Evolutionary conservation across 2,113 vertebrate species (phyloP).

Genomic region (Halichoerus grypus): DNA sequence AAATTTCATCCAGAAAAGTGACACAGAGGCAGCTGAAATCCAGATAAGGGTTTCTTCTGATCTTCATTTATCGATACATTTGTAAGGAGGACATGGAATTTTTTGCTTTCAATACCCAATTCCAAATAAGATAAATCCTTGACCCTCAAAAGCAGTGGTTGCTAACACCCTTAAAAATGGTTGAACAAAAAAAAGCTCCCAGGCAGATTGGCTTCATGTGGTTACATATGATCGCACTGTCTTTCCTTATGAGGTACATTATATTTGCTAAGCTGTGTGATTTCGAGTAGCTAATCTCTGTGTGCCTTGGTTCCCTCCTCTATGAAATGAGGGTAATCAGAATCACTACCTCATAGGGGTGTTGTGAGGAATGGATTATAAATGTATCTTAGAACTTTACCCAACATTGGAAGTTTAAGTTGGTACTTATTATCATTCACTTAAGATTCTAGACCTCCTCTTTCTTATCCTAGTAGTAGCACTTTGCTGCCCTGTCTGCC

Average conservation of each 20-base stretch:
- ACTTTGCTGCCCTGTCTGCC: background rate
- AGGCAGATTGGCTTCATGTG: background rate
- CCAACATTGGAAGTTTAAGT: background rate
- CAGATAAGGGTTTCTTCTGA: background rate
- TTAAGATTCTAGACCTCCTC: background rate
- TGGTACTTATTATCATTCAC: background rate
- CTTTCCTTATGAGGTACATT: background rate
- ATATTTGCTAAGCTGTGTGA: background rate
- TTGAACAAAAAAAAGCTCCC: background rate
- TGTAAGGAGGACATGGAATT: background rate
- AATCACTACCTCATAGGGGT: background rate
- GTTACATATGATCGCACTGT: background rate
- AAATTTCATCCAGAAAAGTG: background rate
- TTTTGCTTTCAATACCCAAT: background rate
- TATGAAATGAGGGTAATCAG: conserved; percentile 38
- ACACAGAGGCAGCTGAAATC: background rate
- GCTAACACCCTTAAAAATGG: background rate
- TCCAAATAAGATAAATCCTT: conserved; percentile 10
- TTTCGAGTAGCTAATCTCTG: background rate
- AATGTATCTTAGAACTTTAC: background rate
- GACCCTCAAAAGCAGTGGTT: background rate
- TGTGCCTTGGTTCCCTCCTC: background rate
- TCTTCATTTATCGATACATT: background rate
- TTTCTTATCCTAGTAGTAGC: background rate
- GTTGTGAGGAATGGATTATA: background rate